A percentile compares a stretch with the other conserved stretches of the same genome.
phyloP scores from a whole-genome alignment of 2,888 invertebrate species.

The Macrophya alboannulata region DNA sequence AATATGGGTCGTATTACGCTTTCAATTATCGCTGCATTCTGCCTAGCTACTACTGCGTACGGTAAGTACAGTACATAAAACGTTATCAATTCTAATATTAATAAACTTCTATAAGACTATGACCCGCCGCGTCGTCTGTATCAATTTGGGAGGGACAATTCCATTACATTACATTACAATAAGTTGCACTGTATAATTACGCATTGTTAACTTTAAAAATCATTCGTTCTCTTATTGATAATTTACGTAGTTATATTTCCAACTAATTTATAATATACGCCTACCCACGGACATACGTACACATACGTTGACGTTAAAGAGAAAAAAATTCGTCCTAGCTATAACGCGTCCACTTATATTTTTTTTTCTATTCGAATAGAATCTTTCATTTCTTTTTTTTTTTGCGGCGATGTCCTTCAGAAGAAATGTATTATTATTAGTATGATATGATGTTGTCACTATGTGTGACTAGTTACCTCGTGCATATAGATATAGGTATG shows the following conservation, averaged over 20 bases:
- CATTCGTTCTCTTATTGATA: background rate
- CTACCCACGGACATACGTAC: background rate
- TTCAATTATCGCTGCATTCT: background rate
- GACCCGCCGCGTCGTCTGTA: background rate
- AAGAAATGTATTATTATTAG: background rate
- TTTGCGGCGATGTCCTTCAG: constrained; percentile 5
- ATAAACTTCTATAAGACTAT: background rate
- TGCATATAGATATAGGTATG: background rate
- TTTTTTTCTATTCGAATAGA: background rate
- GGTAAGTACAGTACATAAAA: background rate
- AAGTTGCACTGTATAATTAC: background rate
- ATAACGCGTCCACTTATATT: no score
- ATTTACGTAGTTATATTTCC: background rate
- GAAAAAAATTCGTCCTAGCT: background rate
- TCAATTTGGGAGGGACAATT: background rate
- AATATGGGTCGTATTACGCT: background rate
- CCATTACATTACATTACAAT: background rate
- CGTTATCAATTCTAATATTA: background rate
- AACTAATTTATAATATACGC: background rate
- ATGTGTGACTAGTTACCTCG: background rate
- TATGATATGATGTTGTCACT: background rate
- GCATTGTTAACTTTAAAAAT: background rate
- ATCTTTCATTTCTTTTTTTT: background rate
- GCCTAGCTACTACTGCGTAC: constrained; percentile 3
- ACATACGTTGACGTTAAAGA: background rate